phyloP scores from a whole-genome alignment of 2,797 vertebrate genomes.

The Argya squamiceps region DNA sequence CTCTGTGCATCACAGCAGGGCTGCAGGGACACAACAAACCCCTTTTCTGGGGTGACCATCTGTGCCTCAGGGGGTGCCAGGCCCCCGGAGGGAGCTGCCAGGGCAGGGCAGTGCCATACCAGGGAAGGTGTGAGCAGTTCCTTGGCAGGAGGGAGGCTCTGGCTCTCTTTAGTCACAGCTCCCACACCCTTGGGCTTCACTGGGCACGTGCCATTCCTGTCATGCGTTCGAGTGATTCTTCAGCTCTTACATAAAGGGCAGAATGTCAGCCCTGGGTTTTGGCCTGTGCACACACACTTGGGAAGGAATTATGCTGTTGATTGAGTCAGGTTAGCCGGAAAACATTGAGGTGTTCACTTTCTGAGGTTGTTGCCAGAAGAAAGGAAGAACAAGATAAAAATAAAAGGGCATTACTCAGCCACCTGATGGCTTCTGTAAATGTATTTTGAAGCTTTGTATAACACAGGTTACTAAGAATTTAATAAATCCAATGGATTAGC shows the following conservation, averaged over 20 bases:
- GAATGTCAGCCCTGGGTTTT: slow-evolving; percentile 15
- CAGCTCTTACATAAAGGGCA: slow-evolving; percentile 53
- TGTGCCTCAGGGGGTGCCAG: background rate
- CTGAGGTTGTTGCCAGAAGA: background rate
- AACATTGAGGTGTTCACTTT: background rate
- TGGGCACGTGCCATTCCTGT: slow-evolving; percentile 43
- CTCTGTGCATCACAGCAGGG: accelerated
- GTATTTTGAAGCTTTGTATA: slow-evolving; percentile 33
- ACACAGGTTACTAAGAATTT: slow-evolving; percentile 25
- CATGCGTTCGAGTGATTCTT: slow-evolving; percentile 27
- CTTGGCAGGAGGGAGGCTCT: slow-evolving; percentile 7
- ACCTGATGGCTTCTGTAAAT: slow-evolving; percentile 43
- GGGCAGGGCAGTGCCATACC: background rate
- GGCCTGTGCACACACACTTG: background rate
- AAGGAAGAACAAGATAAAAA: slow-evolving; percentile 31
- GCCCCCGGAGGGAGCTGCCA: background rate
- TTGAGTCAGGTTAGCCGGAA: slow-evolving; percentile 17
- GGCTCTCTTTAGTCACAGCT: slow-evolving; percentile 40
- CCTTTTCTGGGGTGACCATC: accelerated
- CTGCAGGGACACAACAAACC: background rate
- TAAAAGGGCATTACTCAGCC: background rate
- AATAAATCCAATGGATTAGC: slow-evolving; percentile 43
- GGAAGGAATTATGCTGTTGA: slow-evolving; percentile 15
- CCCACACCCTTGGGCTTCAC: slow-evolving; percentile 41
- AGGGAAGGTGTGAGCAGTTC: background rate